Evolutionary conservation across 2,888 invertebrate genomes (phyloP).

Genomic region (Acleris literana): DNA sequence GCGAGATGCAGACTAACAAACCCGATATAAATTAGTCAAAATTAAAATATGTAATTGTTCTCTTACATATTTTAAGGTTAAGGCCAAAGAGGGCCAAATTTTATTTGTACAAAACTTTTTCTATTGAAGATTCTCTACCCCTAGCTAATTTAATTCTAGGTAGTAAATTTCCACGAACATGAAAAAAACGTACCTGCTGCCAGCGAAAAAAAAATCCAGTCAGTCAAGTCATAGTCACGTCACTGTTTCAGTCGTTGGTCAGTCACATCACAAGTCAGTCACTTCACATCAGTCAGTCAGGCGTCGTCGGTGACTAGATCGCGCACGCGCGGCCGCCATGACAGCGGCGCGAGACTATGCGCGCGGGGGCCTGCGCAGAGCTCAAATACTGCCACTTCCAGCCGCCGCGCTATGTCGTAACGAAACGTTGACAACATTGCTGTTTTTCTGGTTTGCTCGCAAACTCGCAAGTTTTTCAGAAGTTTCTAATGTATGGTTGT

Average conservation of each 20-base stretch:
- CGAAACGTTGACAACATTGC: conserved; percentile 41
- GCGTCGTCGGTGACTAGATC: conserved; percentile 61
- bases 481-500: conserved; percentile 1
- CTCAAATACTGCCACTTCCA: conserved; percentile 77
- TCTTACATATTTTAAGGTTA: too few relatives aligned
- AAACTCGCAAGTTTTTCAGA: conserved; percentile 1
- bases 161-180: too few relatives aligned
- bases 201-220: conserved; percentile 40
- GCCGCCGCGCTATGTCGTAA: conserved; percentile 44
- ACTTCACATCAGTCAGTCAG: conserved; percentile 3
- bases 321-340: conserved; percentile 66
- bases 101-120: too few relatives aligned
- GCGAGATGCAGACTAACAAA: too few relatives aligned
- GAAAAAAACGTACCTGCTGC: conserved; percentile 9
- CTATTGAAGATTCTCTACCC: too few relatives aligned
- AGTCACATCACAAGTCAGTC: conserved; percentile 6
- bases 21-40: too few relatives aligned
- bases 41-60: too few relatives aligned
- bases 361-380: conserved; percentile 49
- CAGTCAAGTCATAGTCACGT: conserved; percentile 42
- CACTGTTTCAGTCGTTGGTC: conserved; percentile 37
- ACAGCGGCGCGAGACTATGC: conserved; percentile 67
- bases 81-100: too few relatives aligned
- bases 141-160: too few relatives aligned
- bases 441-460: conserved; percentile 19